A percentile compares a stretch with the other conserved stretches of the same genome.
phyloP scores from a whole-genome alignment of 2,888 invertebrate species.

The Athetis lepigone region DNA sequence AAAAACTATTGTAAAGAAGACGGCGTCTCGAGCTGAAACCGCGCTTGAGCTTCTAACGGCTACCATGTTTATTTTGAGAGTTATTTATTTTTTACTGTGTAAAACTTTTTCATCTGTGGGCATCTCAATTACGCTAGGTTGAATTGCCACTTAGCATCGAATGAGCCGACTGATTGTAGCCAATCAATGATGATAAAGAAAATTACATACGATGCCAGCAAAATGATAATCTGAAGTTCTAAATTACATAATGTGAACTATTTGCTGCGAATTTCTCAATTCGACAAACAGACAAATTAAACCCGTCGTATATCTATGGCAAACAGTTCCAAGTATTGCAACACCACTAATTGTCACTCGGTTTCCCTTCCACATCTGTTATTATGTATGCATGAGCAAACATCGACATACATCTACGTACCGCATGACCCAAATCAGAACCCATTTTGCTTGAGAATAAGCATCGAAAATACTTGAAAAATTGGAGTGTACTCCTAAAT shows the following conservation, averaged over 20 bases:
- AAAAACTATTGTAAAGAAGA: conserved; percentile 1
- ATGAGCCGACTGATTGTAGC: too few species aligned
- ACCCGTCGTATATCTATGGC: background rate
- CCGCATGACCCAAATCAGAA: conserved; percentile 41
- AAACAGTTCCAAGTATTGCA: conserved; percentile 25
- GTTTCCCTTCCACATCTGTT: background rate
- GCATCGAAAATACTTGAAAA: conserved; percentile 42
- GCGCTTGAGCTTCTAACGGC: background rate
- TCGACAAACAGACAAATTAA: conserved; percentile 16
- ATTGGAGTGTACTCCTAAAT: conserved; percentile 50
- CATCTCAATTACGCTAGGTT: too few species aligned
- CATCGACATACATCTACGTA: conserved; percentile 4
- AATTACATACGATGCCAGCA: too few species aligned
- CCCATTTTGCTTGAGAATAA: conserved; percentile 32
- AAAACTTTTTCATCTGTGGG: too few species aligned
- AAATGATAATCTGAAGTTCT: too few species aligned
- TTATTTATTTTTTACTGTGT: background rate
- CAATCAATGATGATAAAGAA: too few species aligned
- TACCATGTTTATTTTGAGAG: background rate
- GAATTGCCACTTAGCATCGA: too few species aligned
- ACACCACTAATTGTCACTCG: conserved; percentile 37
- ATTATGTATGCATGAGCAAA: conserved; percentile 43
- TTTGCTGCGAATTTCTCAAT: too few species aligned
- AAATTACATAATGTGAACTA: too few species aligned
- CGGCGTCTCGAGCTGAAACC: background rate